Base-by-base conservation (phyloP, 2,888 invertebrate genomes). In the Serripes groenlandicus region DNA sequence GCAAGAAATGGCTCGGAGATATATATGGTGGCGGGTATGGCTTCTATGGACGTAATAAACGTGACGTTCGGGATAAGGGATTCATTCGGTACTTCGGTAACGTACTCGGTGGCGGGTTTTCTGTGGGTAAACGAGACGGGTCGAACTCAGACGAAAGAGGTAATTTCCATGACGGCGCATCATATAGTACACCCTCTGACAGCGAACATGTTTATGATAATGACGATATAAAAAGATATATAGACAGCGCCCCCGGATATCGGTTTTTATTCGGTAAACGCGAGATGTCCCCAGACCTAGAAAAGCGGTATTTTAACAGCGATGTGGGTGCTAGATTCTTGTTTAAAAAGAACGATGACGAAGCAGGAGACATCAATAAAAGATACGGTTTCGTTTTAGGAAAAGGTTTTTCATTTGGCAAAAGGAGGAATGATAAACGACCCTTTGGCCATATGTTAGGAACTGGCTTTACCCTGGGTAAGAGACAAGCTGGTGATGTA, bases 381-480 rank as follows among this genome's bases (percentile, higher is more conserved):
- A n/a, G 80, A 30, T 37, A 42, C n/a, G 71, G 83, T 1, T 60
- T 66, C 34, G n/a, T 81, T 11, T 58, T 81, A 9, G 79, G 81
- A 3, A 68, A 72, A 15, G 85, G 81, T 23, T 81, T 66, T 54
- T 23, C 54, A 23, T 56, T 56, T 66, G 37, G 58, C 15, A 56
- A 56, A 26, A 34, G 35, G 1, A 21, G 23, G 18, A 15, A 15
- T 35, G 71, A 56, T 32, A 76, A 76, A 69, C 56, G 76, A 32
- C 60, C 42, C 49, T 68, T 68, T 28, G 75, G 81, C n/a, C 35
- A 73, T 23, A 75, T 83, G 11, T 62, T 83, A 23, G 83, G 83
- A 26, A 75, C 35, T n/a, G 83, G 83, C 1, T 79, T 75, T 69
- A 42, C 58, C 21, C 71, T 83, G 21, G 81, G 81, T 1, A 85